A percentile compares a stretch with the other conserved stretches of the same genome.
phyloP scores from a whole-genome alignment of 2,888 invertebrate species.

The Diachrysia chrysitis region DNA sequence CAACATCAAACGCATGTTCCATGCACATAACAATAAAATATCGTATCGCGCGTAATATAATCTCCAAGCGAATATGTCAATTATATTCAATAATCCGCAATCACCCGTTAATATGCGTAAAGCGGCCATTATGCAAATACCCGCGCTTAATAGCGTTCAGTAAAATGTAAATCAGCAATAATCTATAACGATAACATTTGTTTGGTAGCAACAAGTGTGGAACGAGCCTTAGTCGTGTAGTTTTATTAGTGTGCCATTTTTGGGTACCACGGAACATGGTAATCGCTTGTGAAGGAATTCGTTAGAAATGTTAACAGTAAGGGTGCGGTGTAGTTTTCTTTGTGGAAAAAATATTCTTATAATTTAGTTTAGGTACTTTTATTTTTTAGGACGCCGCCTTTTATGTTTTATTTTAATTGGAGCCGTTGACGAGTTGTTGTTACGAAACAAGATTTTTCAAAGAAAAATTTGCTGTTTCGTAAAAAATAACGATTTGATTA shows the following conservation, averaged over 20 bases:
- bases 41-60: constrained; percentile 26
- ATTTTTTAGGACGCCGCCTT: not conserved
- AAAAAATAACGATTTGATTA: not conserved
- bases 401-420: not conserved
- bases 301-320: not conserved
- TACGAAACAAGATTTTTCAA: not conserved
- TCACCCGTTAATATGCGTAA: constrained; percentile 63
- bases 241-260: constrained; percentile 17
- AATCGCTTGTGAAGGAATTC: constrained; percentile 10
- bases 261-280: not conserved
- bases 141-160: constrained; percentile 63
- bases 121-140: constrained; percentile 73
- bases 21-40: constrained; percentile 19
- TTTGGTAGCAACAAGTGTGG: constrained; percentile 64
- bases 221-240: constrained; percentile 38
- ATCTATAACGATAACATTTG: constrained; percentile 47
- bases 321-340: not conserved
- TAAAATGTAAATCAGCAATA: constrained; percentile 71
- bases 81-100: constrained; percentile 67
- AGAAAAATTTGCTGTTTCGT: not conserved
- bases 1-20: constrained; percentile 16
- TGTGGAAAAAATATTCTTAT: not conserved
- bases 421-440: not conserved
- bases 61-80: constrained; percentile 37
- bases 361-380: not conserved